A percentile compares a stretch with the other conserved stretches of the same genome.
These are phyloP conservation scores for Pseudocheirus occidentalis DNA, from an alignment of 2,797 vertebrate genomes.

Conservation along the genomic window DNA sequence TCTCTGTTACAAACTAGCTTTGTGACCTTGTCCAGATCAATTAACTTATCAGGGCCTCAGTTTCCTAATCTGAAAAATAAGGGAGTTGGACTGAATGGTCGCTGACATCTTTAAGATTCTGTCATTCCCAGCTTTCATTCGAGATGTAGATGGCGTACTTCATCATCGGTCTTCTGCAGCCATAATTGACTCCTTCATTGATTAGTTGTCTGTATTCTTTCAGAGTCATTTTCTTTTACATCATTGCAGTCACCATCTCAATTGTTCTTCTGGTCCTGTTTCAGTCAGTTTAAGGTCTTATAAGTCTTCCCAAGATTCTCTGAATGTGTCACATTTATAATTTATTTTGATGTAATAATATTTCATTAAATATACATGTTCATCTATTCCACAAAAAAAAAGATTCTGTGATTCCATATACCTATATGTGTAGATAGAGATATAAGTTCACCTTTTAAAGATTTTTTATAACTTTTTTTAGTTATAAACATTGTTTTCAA, in stretches of 20 bases:
- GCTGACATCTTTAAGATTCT: background rate
- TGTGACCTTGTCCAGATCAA: background rate
- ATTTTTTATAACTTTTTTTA: slow-evolving; percentile 32
- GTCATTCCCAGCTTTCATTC: background rate
- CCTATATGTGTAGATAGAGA: slow-evolving; percentile 15
- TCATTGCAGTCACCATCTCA: background rate
- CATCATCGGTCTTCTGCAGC: background rate
- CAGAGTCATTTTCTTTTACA: background rate
- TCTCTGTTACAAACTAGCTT: slow-evolving; percentile 36
- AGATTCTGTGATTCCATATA: background rate
- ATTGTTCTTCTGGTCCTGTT: background rate
- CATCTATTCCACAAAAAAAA: no score
- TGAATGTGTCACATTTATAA: background rate
- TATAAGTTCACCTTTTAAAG: slow-evolving; percentile 19
- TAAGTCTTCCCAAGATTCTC: background rate
- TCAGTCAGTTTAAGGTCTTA: background rate
- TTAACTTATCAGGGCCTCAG: background rate
- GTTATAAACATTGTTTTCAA: slow-evolving; percentile 68
- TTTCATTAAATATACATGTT: background rate
- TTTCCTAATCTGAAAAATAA: background rate
- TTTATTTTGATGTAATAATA: background rate
- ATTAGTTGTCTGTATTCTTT: background rate
- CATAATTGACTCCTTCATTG: background rate
- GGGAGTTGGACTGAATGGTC: background rate
- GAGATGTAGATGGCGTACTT: no score